Conservation (phyloP, 2,113 vertebrate species). For the Eptesicus fuscus region DNA sequence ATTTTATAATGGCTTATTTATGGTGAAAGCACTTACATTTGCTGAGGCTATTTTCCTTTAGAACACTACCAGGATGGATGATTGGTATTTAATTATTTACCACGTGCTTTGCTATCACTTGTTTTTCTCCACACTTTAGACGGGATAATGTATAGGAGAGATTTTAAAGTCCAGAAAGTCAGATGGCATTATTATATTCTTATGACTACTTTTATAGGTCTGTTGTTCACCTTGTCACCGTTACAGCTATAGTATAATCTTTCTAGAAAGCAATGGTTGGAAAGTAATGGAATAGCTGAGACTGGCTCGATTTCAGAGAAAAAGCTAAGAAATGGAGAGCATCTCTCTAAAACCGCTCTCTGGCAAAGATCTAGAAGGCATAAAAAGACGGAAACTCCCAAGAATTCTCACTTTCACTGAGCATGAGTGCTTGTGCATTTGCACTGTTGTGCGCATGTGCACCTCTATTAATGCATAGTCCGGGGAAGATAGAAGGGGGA, state of each 20-base stretch:
- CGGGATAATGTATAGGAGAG: background rate
- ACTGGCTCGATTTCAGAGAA: background rate
- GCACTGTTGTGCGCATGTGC: rapidly evolving
- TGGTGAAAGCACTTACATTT: background rate
- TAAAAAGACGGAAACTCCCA: background rate
- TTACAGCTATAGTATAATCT: background rate
- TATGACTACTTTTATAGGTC: background rate
- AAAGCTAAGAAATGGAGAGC: background rate
- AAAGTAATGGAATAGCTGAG: background rate
- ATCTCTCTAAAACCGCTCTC: background rate
- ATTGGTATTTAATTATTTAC: constrained; percentile 48
- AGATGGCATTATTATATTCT: background rate
- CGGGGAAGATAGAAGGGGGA: background rate
- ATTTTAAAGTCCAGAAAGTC: background rate
- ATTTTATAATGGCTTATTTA: constrained; percentile 20
- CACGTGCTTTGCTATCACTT: background rate
- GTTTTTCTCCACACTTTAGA: background rate
- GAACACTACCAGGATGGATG: background rate
- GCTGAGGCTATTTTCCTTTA: background rate
- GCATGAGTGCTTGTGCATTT: background rate
- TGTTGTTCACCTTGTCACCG: background rate
- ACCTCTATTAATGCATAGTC: background rate
- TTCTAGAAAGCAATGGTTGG: background rate
- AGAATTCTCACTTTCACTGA: background rate
- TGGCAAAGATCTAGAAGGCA: background rate